A percentile compares a stretch with the other conserved stretches of the same genome.
phyloP scores from a whole-genome alignment of 2,113 vertebrate species.

The Diadophis punctatus region DNA sequence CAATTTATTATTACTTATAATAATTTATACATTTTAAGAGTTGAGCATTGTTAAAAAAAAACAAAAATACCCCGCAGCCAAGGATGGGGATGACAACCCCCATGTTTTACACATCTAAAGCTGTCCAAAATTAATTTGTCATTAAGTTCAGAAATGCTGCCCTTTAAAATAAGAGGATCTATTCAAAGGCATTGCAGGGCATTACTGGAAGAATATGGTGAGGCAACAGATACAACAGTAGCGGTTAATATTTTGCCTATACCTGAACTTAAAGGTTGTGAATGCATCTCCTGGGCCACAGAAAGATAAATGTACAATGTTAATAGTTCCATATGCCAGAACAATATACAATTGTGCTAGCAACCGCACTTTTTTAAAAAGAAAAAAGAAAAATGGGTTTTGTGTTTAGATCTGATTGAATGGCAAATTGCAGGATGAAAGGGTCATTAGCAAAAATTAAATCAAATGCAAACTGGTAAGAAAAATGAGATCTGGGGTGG shows the following conservation, averaged over 20 bases:
- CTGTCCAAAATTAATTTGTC: conserved; percentile 50
- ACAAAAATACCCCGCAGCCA: conserved; percentile 7
- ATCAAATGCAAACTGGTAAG: conserved; percentile 49
- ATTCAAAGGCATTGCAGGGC: conserved; percentile 43
- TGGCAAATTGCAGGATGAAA: conserved; percentile 53
- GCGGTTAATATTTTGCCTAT: conserved; percentile 61
- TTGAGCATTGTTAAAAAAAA: conserved; percentile 30
- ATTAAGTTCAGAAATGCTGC: conserved; percentile 27
- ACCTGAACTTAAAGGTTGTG: conserved; percentile 71
- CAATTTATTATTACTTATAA: background rate
- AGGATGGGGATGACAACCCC: conserved; percentile 44
- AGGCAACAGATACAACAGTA: conserved; percentile 56
- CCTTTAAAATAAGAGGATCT: conserved; percentile 49
- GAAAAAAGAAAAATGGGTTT: conserved; percentile 58
- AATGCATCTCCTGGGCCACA: conserved; percentile 71
- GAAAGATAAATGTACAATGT: conserved; percentile 68
- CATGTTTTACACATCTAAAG: conserved; percentile 35
- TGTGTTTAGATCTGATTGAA: conserved; percentile 52
- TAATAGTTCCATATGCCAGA: conserved; percentile 65
- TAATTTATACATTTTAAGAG: conserved; percentile 46
- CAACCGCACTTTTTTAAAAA: conserved; percentile 53
- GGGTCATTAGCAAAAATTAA: conserved; percentile 38
- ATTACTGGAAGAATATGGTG: conserved; percentile 69
- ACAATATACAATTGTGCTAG: conserved; percentile 62
- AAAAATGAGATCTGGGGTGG: conserved; percentile 24